Conservation (phyloP, 2,888 invertebrate species). For the Cheilosia pagana region DNA sequence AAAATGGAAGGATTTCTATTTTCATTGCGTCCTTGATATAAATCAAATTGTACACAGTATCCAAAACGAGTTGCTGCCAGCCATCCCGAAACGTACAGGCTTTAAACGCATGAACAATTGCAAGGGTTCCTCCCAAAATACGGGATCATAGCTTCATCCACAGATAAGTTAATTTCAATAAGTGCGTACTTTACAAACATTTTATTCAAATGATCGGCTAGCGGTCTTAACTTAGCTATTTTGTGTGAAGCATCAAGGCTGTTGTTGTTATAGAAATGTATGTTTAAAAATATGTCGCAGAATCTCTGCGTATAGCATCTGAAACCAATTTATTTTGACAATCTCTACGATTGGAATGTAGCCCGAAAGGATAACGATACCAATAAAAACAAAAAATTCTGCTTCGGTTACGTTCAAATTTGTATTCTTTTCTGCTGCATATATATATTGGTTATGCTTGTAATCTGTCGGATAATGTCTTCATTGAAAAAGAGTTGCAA, state of each 20-base stretch:
- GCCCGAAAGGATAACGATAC: not conserved
- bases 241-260: conserved; percentile 35
- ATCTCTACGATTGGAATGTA: no score
- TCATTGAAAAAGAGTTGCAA: not conserved
- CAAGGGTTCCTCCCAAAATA: conserved; percentile 2
- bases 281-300: conserved; percentile 1
- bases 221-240: conserved; percentile 42
- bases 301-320: not conserved
- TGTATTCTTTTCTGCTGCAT: conserved; percentile 1
- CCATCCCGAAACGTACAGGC: not conserved
- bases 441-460: not conserved
- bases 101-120: no score
- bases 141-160: conserved; percentile 4
- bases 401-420: not conserved
- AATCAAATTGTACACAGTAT: conserved; percentile 1
- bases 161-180: not conserved
- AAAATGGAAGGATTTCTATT: not conserved
- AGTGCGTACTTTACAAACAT: conserved; percentile 1
- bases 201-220: conserved; percentile 3
- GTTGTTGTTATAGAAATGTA: conserved; percentile 28
- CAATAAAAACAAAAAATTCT: not conserved
- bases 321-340: no score
- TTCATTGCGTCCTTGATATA: not conserved
- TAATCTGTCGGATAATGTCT: not conserved
- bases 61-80: not conserved